Conservation (phyloP, 2,888 invertebrate species). For the Meandrusa payeni region DNA sequence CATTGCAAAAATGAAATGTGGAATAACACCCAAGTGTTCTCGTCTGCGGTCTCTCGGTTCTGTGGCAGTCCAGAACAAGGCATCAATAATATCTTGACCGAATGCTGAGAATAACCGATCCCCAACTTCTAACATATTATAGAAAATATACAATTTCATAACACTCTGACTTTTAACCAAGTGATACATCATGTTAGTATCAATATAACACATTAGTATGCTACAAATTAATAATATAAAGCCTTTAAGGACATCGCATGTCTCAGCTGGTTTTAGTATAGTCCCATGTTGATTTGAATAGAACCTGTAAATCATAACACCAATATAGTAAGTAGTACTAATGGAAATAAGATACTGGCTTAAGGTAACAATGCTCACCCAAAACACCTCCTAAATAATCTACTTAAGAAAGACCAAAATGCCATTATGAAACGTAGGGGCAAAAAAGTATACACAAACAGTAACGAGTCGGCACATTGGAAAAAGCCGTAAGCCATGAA, state of each 20-base stretch:
- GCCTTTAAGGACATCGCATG: slow-evolving; percentile 98
- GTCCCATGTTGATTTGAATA: slow-evolving; percentile 66
- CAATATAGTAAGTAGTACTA: not conserved
- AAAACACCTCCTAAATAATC: slow-evolving; percentile 87
- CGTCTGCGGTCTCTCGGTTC: slow-evolving; percentile 92
- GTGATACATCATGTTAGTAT: slow-evolving; percentile 99
- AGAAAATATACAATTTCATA: slow-evolving; percentile 99
- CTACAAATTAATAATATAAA: slow-evolving; percentile 91
- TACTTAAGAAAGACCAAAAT: slow-evolving; percentile 88
- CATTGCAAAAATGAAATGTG: slow-evolving; percentile 95
- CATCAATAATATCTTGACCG: slow-evolving; percentile 99
- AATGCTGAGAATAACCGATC: slow-evolving; percentile 97
- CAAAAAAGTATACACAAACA: slow-evolving; percentile 98
- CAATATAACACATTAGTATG: slow-evolving; percentile 93
- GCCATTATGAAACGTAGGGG: slow-evolving; percentile 95
- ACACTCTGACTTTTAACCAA: slow-evolving; percentile 98
- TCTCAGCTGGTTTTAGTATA: slow-evolving; percentile 92
- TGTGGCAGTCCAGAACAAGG: slow-evolving; percentile 98
- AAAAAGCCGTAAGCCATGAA: slow-evolving; percentile 97
- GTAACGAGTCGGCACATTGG: slow-evolving; percentile 97
- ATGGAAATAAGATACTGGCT: slow-evolving; percentile 4
- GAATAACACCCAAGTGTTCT: slow-evolving; percentile 92
- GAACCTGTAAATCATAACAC: slow-evolving; percentile 48
- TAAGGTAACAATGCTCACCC: slow-evolving; percentile 73
- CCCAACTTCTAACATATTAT: slow-evolving; percentile 99